Percentiles rank a stretch among this genome's conserved stretches.
phyloP scores from a whole-genome alignment of 1,140 invertebrate species.

The Bombus haemorrhoidalis region DNA sequence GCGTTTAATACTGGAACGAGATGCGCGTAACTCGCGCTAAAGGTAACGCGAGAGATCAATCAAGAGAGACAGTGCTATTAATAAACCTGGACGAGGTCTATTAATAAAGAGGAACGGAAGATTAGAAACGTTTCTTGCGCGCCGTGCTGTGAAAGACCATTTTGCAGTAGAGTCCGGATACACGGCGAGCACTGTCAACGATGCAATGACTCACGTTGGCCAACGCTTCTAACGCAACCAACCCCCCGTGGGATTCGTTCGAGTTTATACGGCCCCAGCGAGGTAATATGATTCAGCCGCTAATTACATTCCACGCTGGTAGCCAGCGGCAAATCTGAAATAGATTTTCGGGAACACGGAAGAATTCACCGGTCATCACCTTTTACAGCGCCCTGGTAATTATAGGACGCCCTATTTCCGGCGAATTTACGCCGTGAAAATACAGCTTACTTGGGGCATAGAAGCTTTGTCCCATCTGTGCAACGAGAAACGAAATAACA shows the following conservation, averaged over 20 bases:
- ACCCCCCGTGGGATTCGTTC: constrained; percentile 20
- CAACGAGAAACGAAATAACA: no score
- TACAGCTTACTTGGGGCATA: not conserved
- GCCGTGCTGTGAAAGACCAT: constrained; percentile 24
- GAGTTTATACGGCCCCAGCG: constrained; percentile 23
- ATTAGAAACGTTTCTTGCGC: constrained; percentile 29
- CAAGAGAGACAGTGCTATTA: constrained; percentile 32
- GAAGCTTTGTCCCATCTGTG: no score
- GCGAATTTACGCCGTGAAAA: not conserved
- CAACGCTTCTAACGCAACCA: constrained; percentile 1
- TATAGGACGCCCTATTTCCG: constrained; percentile 29
- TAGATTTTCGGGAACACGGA: constrained; percentile 64
- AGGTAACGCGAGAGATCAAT: constrained; percentile 39
- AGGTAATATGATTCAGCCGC: constrained; percentile 58
- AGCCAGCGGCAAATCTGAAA: constrained; percentile 36
- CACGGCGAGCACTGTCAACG: constrained; percentile 58
- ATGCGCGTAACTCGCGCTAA: constrained; percentile 6
- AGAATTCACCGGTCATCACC: constrained; percentile 33
- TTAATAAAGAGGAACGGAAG: constrained; percentile 45
- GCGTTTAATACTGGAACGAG: not conserved
- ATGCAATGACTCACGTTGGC: constrained; percentile 58
- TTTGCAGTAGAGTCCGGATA: not conserved
- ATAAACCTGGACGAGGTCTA: constrained; percentile 37
- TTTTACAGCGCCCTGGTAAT: not conserved
- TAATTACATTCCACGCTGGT: constrained; percentile 59